Conservation (phyloP, 92 coral and sea anemone species). For the Actinostola sp. region DNA sequence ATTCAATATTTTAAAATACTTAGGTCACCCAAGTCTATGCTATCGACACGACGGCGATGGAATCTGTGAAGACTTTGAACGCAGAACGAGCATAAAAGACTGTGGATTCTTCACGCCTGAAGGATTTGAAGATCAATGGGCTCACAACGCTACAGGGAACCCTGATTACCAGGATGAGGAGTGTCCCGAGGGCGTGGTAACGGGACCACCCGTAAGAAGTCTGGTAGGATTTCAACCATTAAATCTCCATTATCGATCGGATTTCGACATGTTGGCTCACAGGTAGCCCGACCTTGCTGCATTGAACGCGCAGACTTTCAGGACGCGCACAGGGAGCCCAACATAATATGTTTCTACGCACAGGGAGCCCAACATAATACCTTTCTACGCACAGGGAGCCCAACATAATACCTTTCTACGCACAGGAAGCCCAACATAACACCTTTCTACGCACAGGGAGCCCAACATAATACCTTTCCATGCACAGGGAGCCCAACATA, state of each 20-base stretch:
- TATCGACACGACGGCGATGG: slow-evolving; percentile 98
- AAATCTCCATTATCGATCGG: neutral
- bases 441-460: too few species aligned
- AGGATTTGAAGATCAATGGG: slow-evolving; percentile 97
- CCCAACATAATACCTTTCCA: too few species aligned
- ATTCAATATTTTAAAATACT: neutral
- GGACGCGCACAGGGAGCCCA: too few species aligned
- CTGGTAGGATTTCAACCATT: slow-evolving; percentile 54
- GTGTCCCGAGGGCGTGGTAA: slow-evolving; percentile 68
- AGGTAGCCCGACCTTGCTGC: too few species aligned
- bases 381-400: too few species aligned
- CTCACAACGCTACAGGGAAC: slow-evolving; percentile 63
- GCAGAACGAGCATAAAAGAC: slow-evolving; percentile 81
- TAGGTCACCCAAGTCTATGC: slow-evolving; percentile 97
- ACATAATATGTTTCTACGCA: too few species aligned
- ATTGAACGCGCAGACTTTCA: too few species aligned
- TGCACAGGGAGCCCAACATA: too few species aligned
- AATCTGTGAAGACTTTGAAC: slow-evolving; percentile 90
- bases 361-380: too few species aligned
- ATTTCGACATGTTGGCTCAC: neutral
- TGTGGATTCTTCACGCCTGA: slow-evolving; percentile 97
- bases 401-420: too few species aligned
- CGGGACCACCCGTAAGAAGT: slow-evolving; percentile 77
- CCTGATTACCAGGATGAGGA: slow-evolving; percentile 35
- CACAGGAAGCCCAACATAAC: too few species aligned